phyloP scores from a whole-genome alignment of 2,797 vertebrate genomes.

The Sebastolobus alascanus region DNA sequence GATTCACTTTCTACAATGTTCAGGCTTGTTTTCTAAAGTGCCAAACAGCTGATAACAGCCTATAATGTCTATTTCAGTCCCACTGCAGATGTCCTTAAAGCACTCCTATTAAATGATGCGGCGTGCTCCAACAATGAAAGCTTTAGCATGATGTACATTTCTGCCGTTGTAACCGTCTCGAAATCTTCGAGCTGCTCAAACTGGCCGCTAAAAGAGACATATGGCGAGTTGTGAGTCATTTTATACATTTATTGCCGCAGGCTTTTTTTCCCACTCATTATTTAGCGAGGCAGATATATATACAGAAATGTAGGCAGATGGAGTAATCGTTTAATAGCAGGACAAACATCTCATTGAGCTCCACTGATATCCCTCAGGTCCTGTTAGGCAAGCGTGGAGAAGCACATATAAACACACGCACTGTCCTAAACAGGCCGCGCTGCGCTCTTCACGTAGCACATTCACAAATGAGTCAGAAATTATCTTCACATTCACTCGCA shows the following conservation, averaged over 20 bases:
- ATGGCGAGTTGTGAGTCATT: constrained; percentile 31
- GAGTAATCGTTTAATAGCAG: constrained; percentile 15
- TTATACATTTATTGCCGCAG: constrained; percentile 22
- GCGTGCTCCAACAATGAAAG: constrained; percentile 2
- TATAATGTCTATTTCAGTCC: neutral
- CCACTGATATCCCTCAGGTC: constrained; percentile 17
- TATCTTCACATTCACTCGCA: constrained; percentile 11
- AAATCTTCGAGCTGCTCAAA: constrained; percentile 41
- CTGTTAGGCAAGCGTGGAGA: constrained; percentile 5
- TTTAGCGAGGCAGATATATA: constrained; percentile 32
- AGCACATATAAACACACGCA: constrained; percentile 2
- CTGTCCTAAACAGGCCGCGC: neutral
- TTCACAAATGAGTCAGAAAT: constrained; percentile 35
- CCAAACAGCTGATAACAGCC: neutral
- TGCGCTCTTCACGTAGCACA: constrained; percentile 4
- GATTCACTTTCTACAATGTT: neutral
- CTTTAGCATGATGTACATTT: constrained; percentile 18
- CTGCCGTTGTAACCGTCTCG: constrained; percentile 12
- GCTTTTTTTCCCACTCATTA: constrained; percentile 44
- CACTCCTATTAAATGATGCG: constrained; percentile 11
- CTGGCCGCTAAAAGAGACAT: constrained; percentile 42
- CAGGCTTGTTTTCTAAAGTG: neutral
- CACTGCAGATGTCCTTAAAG: constrained; percentile 1
- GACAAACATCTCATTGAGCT: neutral
- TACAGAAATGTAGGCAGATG: constrained; percentile 38